Evolutionary conservation across 2,113 vertebrate species (phyloP).

Genomic region (Scopus umbretta): DNA sequence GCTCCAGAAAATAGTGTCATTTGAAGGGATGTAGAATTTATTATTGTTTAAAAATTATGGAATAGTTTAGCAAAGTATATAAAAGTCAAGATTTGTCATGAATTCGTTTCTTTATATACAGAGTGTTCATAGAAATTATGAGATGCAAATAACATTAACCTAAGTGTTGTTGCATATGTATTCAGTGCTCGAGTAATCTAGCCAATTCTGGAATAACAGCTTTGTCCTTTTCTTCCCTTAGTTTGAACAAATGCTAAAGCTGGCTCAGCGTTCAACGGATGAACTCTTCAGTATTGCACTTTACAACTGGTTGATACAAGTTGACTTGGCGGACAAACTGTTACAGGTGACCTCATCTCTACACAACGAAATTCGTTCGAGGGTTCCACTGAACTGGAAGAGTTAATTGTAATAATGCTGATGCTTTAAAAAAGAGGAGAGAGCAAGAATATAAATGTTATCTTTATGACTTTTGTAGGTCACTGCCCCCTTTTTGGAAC

Average conservation of each 20-base stretch:
- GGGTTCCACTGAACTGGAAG: not conserved
- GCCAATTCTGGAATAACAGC: not conserved
- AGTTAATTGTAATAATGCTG: not conserved
- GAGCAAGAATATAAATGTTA: not conserved
- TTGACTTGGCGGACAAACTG: slow-evolving; percentile 90
- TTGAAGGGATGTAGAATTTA: not conserved
- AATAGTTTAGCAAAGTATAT: not conserved
- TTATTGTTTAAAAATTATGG: not conserved
- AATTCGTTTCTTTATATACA: not conserved
- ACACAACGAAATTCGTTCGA: not conserved
- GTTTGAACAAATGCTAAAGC: slow-evolving; percentile 94
- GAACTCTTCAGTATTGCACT: slow-evolving; percentile 96
- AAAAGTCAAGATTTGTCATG: not conserved
- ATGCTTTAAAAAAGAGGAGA: not conserved
- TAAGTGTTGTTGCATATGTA: accelerated
- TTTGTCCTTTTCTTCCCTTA: slow-evolving; percentile 52
- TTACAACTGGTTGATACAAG: slow-evolving; percentile 97
- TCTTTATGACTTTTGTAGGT: slow-evolving; percentile 71
- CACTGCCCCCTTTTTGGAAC: slow-evolving; percentile 92
- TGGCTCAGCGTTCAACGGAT: slow-evolving; percentile 92
- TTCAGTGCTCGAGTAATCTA: not conserved
- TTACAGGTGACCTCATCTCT: slow-evolving; percentile 80
- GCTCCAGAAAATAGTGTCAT: not conserved
- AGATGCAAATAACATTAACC: not conserved
- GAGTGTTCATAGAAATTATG: not conserved